Base-by-base conservation (phyloP, 2,113 vertebrate genomes). In the Poeciliopsis turrubarensis region DNA sequence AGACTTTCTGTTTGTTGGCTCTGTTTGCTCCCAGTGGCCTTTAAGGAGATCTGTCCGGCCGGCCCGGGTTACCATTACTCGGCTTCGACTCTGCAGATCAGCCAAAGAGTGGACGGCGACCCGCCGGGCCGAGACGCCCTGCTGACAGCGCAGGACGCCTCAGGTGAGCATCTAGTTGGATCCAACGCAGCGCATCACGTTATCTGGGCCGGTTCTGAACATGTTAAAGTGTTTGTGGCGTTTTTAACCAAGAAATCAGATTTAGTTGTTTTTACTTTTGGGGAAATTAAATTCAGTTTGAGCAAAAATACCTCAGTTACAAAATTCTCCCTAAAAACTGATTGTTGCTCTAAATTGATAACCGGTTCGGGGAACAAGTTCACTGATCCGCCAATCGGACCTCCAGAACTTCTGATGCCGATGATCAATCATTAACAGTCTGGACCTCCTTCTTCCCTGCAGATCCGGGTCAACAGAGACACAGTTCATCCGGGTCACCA, bases 1-100 rank as follows among this genome's bases (percentile, higher is more conserved):
- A 44, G 41, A 17, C 41, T 44, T 14, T 62, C 29, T 17, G 31
- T 63, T 31, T 25, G 1, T n/a, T 63, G 3, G 0, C 27, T 67
- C 1, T 68, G 11, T 75, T 17, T 34, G 54, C 47, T 60, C 44
- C 44, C 79, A 99, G 98, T 92, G 80, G 94, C 93, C 62, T 99
- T 99, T 90, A 95, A 95, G 90, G 97, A 99, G 86, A 98, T 97
- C 91, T 99, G 98, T 75, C 98, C 98, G 0, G 98, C 98, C 0
- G 98, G 98, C 30, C 97, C 97, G 0, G 98, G 98, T 4, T 99
- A 98, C 34, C 96, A 98, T 60, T 99, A 99, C 85, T 97, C 97
- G 0, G 94, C 96, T 62, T 96, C 96, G 5, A 94, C 96, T 27
- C 87, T 96, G 51, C 94, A 95, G 68, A 93, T 95, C 80, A 95